Evolutionary conservation across 2,888 invertebrate species (phyloP).

Genomic region (Fragum sueziense): DNA sequence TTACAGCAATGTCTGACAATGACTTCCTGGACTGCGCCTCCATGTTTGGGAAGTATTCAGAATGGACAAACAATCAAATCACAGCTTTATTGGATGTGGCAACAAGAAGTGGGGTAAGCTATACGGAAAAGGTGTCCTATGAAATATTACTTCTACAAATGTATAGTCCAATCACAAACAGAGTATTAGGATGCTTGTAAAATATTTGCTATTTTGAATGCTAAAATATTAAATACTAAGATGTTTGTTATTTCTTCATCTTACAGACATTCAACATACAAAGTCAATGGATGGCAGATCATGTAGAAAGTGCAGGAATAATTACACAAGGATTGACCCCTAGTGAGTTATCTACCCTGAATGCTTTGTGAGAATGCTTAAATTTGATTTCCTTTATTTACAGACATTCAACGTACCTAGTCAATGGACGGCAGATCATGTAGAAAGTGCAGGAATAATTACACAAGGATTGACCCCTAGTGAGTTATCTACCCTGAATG

Average conservation of each 20-base stretch:
- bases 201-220: too few relatives aligned
- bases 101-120: conserved; percentile 56
- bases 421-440: conserved; percentile 56
- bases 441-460: conserved; percentile 61
- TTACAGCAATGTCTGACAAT: conserved; percentile 54
- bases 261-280: conserved; percentile 60
- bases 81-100: conserved; percentile 56
- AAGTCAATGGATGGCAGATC: conserved; percentile 52
- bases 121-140: background rate
- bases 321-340: conserved; percentile 60
- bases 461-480: conserved; percentile 55
- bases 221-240: background rate
- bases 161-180: too few relatives aligned
- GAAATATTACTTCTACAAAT: background rate
- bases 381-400: background rate
- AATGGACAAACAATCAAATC: conserved; percentile 59
- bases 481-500: conserved; percentile 51
- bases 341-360: conserved; percentile 52
- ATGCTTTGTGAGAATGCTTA: background rate
- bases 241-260: background rate
- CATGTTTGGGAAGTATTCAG: conserved; percentile 60
- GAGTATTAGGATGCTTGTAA: too few relatives aligned
- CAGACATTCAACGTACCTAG: conserved; percentile 60
- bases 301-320: conserved; percentile 59
- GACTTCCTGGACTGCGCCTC: conserved; percentile 65